Percentiles rank a stretch among this genome's conserved stretches.
These are phyloP conservation scores for Sipha flava DNA, from an alignment of 1,140 invertebrate species.

Conservation along the genomic window DNA sequence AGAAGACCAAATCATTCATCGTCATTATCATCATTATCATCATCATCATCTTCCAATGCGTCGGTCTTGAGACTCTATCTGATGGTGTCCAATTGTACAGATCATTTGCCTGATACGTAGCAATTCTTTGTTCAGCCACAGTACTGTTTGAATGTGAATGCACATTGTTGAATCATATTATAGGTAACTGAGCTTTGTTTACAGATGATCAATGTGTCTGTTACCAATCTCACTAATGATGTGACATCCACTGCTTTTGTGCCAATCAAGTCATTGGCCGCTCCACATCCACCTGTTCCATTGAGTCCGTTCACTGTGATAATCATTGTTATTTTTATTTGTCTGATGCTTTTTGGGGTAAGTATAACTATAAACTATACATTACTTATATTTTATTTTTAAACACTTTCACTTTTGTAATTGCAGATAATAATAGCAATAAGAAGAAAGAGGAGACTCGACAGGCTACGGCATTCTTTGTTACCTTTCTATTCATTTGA, in stretches of 20 bases:
- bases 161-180: no score
- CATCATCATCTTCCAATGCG: no score
- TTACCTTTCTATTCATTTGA: constrained; percentile 36
- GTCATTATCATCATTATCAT: no score
- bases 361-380: background rate
- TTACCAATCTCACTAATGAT: background rate
- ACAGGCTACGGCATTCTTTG: constrained; percentile 32
- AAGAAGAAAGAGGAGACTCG: constrained; percentile 33
- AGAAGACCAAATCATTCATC: no score
- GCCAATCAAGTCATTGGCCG: background rate
- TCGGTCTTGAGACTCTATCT: no score
- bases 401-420: constrained; percentile 51
- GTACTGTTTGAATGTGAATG: no score
- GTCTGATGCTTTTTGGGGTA: background rate
- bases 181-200: no score
- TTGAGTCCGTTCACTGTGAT: background rate
- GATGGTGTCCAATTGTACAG: no score
- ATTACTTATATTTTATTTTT: background rate
- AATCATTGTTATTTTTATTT: background rate
- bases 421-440: constrained; percentile 51
- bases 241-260: background rate
- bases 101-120: no score
- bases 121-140: no score
- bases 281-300: background rate
- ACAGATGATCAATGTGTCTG: background rate